Evolutionary conservation across 2,113 vertebrate species (phyloP).

Genomic region (Parotia lawesii): DNA sequence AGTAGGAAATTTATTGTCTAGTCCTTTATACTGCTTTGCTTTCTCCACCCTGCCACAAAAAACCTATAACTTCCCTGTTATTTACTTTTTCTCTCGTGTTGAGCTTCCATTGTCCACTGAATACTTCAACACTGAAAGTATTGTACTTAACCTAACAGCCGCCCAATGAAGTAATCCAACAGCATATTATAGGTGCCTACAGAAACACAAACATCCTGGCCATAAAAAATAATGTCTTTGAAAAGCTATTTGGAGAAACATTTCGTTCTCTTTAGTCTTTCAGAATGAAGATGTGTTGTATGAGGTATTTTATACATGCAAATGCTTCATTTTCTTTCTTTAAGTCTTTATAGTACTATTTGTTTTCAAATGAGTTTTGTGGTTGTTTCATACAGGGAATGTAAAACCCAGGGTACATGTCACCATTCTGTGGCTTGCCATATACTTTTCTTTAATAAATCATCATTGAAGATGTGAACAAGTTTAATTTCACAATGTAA

Average conservation of each 20-base stretch:
- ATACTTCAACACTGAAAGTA: not conserved
- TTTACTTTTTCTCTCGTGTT: not conserved
- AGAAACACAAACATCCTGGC: constrained; percentile 52
- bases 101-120: constrained; percentile 9
- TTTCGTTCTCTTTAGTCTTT: constrained; percentile 41
- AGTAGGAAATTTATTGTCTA: not conserved
- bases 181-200: constrained; percentile 38
- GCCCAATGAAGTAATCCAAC: constrained; percentile 3
- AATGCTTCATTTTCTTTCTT: constrained; percentile 59
- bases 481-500: constrained; percentile 41
- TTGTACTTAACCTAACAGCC: constrained; percentile 11
- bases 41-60: not conserved
- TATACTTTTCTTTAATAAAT: constrained; percentile 47
- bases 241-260: constrained; percentile 56
- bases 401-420: not conserved
- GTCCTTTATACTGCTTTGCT: not conserved
- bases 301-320: constrained; percentile 62
- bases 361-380: constrained; percentile 60
- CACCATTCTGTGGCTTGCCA: not conserved
- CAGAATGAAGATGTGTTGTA: constrained; percentile 48
- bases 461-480: constrained; percentile 36
- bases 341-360: constrained; percentile 58
- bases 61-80: not conserved
- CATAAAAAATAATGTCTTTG: constrained; percentile 56
- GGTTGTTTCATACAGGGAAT: constrained; percentile 15